These are phyloP conservation scores for Aproaerema taeniolella DNA, from an alignment of 2,888 invertebrate species.

Conservation along the genomic window DNA sequence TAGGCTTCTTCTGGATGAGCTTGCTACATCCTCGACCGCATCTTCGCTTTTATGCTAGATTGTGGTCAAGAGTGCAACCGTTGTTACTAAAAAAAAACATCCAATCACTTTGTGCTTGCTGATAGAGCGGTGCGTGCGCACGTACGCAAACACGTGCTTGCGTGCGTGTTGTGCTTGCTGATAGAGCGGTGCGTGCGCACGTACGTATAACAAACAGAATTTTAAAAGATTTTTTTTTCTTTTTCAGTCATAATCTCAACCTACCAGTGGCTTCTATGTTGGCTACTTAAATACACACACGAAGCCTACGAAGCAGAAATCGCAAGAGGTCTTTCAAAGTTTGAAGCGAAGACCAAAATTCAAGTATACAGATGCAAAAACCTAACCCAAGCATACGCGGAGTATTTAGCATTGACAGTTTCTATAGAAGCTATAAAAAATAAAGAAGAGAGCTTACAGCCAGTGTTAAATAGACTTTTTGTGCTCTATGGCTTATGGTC, in stretches of 20 bases:
- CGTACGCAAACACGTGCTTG: too few species aligned
- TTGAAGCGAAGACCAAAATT: constrained; percentile 86
- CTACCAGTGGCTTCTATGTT: constrained; percentile 91
- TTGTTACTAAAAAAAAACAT: too few species aligned
- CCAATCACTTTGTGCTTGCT: too few species aligned
- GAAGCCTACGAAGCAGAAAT: constrained; percentile 76
- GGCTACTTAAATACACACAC: constrained; percentile 84
- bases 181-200: too few species aligned
- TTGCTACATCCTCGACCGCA: too few species aligned
- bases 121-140: too few species aligned
- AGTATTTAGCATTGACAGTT: constrained; percentile 79
- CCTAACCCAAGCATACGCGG: constrained; percentile 87
- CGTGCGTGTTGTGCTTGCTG: too few species aligned
- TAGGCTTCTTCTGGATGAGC: too few species aligned
- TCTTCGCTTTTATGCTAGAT: too few species aligned
- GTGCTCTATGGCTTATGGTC: constrained; percentile 60
- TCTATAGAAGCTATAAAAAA: constrained; percentile 64
- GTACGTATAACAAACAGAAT: too few species aligned
- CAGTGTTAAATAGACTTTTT: constrained; percentile 68
- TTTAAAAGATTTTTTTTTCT: too few species aligned
- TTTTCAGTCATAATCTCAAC: constrained; percentile 81
- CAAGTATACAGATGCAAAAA: constrained; percentile 89
- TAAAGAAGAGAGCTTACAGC: constrained; percentile 49
- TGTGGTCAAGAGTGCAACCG: too few species aligned
- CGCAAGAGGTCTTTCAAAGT: constrained; percentile 79